Evolutionary conservation across 2,888 invertebrate species (phyloP).

Genomic region (Chorisops tibialis): DNA sequence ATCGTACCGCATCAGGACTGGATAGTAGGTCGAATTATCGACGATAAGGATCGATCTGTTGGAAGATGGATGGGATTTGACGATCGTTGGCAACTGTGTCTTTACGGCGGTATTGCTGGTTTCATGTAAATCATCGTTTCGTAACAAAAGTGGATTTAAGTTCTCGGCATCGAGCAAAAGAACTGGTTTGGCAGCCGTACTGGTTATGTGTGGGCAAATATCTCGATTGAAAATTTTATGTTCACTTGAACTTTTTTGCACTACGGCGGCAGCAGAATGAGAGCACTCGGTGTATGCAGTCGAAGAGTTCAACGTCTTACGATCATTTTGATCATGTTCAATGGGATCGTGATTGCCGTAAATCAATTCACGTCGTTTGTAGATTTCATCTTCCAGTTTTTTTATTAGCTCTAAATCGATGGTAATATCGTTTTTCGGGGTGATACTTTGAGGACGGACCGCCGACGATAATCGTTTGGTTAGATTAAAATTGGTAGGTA

Average conservation of each 20-base stretch:
- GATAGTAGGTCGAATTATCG: slow-evolving; percentile 34
- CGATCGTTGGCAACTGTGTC: not conserved
- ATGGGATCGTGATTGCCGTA: slow-evolving; percentile 9
- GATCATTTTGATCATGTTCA: not conserved
- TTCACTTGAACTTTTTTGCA: slow-evolving; percentile 24
- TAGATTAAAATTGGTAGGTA: slow-evolving; percentile 33
- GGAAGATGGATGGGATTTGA: not conserved
- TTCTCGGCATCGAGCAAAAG: slow-evolving; percentile 28
- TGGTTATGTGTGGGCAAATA: slow-evolving; percentile 30
- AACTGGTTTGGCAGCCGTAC: slow-evolving; percentile 26
- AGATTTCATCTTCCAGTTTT: slow-evolving; percentile 35
- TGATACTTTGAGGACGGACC: not conserved
- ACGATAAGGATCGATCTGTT: slow-evolving; percentile 31
- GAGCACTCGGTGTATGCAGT: not conserved
- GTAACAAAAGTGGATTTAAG: slow-evolving; percentile 30
- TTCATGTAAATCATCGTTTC: slow-evolving; percentile 25
- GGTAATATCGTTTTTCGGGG: slow-evolving; percentile 2
- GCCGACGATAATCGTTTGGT: slow-evolving; percentile 2
- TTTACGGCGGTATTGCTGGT: not conserved
- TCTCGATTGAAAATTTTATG: slow-evolving; percentile 29
- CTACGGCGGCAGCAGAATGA: slow-evolving; percentile 21
- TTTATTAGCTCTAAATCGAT: slow-evolving; percentile 32
- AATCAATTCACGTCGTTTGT: slow-evolving; percentile 28
- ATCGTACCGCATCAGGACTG: slow-evolving; percentile 33
- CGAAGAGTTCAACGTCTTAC: not conserved